Evolutionary conservation across 2,797 vertebrate genomes (phyloP), one percentile per base, ranked within the genome.

Genomic region (Podarcis lilfordi): DNA sequence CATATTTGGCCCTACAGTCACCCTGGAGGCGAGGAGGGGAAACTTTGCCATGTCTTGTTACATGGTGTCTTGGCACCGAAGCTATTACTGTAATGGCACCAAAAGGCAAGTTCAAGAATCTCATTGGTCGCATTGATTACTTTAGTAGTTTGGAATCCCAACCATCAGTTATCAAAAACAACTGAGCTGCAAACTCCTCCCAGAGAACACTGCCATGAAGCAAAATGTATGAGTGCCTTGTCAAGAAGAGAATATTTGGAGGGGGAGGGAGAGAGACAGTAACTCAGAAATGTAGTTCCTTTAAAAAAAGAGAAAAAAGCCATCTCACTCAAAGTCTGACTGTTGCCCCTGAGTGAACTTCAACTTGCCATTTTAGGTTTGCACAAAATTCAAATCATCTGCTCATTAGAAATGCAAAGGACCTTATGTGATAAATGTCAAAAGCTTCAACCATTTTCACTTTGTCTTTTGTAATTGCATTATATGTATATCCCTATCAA

Each of bases 41-140:
- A 43, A 23, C 8, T 55, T 23, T 86, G 72, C 50, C 87, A n/a
- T 87, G 76, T 40, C 89, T 45, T 86, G 59, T 86, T 89, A 77
- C 45, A 25, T 79, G 37, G 55, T 85, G 80, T 71, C 91, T 92
- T 86, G 89, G 71, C 88, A 91, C 91, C 85, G 45, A 80, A 68
- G 55, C 50, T 92, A 0, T 89, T 95, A 92, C 17, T 91, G 87
- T 77, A 66, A 89, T 80, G 1, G 3, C 74, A 77, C 84, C 94
- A 93, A 92, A 83, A 90, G 0, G 80, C 82, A 86, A 89, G 79
- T 91, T 93, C 69, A 88, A 92, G 92, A 92, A 94, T 89, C 71
- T 84, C 81, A 88, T 95, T 94, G 85, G 89, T 93, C 88, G 92
- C 84, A 85, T 61, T 86, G 91, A 92, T 86, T 91, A 86, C 9